Evolutionary conservation across 2,113 vertebrate genomes (phyloP), one percentile per base, ranked within the genome.

Genomic region (Eptesicus fuscus): DNA sequence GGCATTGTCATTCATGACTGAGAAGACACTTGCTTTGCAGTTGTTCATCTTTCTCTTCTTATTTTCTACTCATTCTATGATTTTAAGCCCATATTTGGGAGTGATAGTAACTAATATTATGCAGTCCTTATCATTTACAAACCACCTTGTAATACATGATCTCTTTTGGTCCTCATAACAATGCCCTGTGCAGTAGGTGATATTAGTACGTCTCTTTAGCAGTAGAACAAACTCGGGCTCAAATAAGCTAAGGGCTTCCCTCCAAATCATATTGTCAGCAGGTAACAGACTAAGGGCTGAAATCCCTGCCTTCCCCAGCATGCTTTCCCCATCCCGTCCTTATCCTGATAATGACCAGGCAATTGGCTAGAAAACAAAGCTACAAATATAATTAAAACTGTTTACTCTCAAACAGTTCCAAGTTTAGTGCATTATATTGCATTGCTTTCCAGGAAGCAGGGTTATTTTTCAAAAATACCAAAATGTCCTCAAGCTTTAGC

Each of bases 401-500:
- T 35, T 71, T 73, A 56, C 12, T 83, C 42, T 86, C 28, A 83
- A 53, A 35, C 42, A 93, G 12, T 77, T 93, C 42, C 20, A 40
- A 40, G 18, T 74, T 63, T 65, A 87, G 35, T 49, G 30, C 14
- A 28, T 87, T 87, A 9, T 59, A 37, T 65, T 13, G 28, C 28
- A n/a, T 73, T 87, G n/a, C 44, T 77, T 89, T 82, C 63, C 22
- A 83, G 63, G 73, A 70, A 95, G n/a, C 40, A 63, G 22, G 51
- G 40, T 87, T 92, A n/a, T 69, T 85, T 93, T 88, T 79, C 32
- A 93, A 91, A 94, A 87, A 42, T 22, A 47, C 35, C 17, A 37
- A 93, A 88, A 88, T 92, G 79, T 76, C n/a, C n/a, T 80, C 42
- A 88, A 90, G 49, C 18, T 90, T 93, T 59, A 70, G 23, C n/a